A percentile compares a stretch with the other conserved stretches of the same genome.
Conservation (phyloP, 2,888 invertebrate species). For the Augiades crinisus region DNA sequence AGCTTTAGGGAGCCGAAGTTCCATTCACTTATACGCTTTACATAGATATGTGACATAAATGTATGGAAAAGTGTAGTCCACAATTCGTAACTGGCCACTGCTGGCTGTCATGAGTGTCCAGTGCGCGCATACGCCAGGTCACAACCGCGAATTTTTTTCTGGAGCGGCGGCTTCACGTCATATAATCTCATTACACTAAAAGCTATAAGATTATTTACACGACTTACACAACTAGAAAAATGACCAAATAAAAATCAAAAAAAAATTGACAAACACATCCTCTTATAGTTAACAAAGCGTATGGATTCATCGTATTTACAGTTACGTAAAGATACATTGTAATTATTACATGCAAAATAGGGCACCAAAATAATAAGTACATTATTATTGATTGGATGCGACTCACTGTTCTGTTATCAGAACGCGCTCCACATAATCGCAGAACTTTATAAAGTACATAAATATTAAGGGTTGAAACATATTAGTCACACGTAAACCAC, state of each 20-base stretch:
- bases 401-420: constrained; percentile 13
- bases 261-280: constrained; percentile 77
- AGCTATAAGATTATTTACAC: constrained; percentile 54
- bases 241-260: constrained; percentile 60
- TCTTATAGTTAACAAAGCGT: constrained; percentile 78
- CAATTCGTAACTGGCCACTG: too few relatives aligned
- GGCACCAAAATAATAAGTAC: constrained; percentile 74
- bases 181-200: constrained; percentile 63
- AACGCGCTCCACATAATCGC: constrained; percentile 29
- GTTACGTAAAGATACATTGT: constrained; percentile 59
- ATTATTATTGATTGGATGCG: constrained; percentile 37
- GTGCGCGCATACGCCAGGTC: too few relatives aligned
- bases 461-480: too few relatives aligned
- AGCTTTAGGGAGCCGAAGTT: too few relatives aligned
- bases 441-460: constrained; percentile 8
- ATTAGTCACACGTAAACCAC: too few relatives aligned
- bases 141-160: constrained; percentile 43
- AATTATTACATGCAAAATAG: constrained; percentile 68
- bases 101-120: too few relatives aligned
- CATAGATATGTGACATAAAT: too few relatives aligned
- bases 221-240: constrained; percentile 39
- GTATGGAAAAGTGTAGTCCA: too few relatives aligned
- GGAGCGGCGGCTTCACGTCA: constrained; percentile 29
- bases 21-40: too few relatives aligned
- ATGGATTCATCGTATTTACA: constrained; percentile 80